These are phyloP conservation scores for Orius insidiosus DNA, from an alignment of 1,140 invertebrate species.

Conservation along the genomic window DNA sequence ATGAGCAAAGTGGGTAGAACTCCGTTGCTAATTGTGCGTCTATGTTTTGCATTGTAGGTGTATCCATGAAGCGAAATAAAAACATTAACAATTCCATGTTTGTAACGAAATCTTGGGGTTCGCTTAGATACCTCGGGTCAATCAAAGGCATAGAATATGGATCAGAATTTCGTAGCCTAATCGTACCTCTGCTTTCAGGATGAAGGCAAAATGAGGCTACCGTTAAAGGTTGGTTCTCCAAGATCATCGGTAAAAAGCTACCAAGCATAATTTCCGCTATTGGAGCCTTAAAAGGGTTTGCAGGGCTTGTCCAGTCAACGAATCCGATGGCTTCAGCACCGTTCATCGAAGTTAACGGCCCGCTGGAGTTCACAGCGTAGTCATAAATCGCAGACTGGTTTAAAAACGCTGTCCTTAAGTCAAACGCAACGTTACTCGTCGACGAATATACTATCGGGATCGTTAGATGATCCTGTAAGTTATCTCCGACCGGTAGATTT, in stretches of 20 bases:
- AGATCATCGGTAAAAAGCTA: background rate
- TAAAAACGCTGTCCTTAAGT: slow-evolving; percentile 24
- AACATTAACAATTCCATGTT: slow-evolving; percentile 23
- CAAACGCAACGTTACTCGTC: slow-evolving; percentile 30
- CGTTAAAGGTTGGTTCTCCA: slow-evolving; percentile 26
- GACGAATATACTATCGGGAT: slow-evolving; percentile 44
- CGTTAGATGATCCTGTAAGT: slow-evolving; percentile 35
- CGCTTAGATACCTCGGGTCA: slow-evolving; percentile 44
- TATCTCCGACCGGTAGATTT: slow-evolving; percentile 27
- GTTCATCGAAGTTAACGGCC: slow-evolving; percentile 20
- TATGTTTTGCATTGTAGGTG: slow-evolving; percentile 32
- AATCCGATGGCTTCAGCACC: background rate
- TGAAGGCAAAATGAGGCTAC: slow-evolving; percentile 44
- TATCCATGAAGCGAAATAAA: background rate
- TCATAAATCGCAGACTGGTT: slow-evolving; percentile 32
- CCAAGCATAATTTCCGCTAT: background rate
- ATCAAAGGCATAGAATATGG: slow-evolving; percentile 42
- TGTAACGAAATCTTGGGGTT: slow-evolving; percentile 29
- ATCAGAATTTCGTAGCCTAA: slow-evolving; percentile 35
- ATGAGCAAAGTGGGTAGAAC: background rate
- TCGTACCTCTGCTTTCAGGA: slow-evolving; percentile 49
- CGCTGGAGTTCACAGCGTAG: slow-evolving; percentile 36
- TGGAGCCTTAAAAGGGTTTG: background rate
- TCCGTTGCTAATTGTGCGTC: background rate
- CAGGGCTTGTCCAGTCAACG: background rate